Conservation (phyloP, 1,140 invertebrate genomes). For the Caenorhabditis briggsae region DNA sequence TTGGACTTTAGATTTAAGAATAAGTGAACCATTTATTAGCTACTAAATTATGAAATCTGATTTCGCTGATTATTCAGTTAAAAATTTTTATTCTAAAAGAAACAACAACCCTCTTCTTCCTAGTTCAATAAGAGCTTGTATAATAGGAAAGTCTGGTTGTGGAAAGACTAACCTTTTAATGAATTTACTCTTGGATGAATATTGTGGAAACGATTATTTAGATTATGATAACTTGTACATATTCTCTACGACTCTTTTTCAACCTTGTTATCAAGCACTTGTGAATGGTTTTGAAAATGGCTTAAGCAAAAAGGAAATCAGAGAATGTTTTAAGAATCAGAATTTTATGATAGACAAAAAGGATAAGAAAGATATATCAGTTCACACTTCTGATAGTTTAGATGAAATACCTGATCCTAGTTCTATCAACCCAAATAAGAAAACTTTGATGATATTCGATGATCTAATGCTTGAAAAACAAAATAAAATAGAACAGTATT, state of each 20-base stretch:
- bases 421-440: no score
- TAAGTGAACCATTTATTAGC: slow-evolving; percentile 31
- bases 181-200: slow-evolving; percentile 66
- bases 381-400: slow-evolving; percentile 55
- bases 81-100: slow-evolving; percentile 59
- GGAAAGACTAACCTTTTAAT: slow-evolving; percentile 64
- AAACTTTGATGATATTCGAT: slow-evolving; percentile 67
- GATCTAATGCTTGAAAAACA: no score
- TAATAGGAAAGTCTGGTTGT: slow-evolving; percentile 62
- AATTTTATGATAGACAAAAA: no score
- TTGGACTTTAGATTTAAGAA: no score
- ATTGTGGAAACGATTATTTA: slow-evolving; percentile 61
- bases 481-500: no score
- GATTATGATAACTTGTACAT: slow-evolving; percentile 69
- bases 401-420: slow-evolving; percentile 68
- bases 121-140: slow-evolving; percentile 59
- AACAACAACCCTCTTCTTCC: slow-evolving; percentile 61
- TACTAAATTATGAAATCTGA: slow-evolving; percentile 55
- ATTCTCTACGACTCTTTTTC: slow-evolving; percentile 68
- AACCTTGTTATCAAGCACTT: slow-evolving; percentile 67
- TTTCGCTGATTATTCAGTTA: slow-evolving; percentile 57
- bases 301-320: slow-evolving; percentile 66
- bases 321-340: slow-evolving; percentile 66
- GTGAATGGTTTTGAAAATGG: slow-evolving; percentile 67
- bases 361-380: slow-evolving; percentile 31